These are phyloP conservation scores for Lophius piscatorius DNA, from an alignment of 2,113 vertebrate species.

Conservation along the genomic window DNA sequence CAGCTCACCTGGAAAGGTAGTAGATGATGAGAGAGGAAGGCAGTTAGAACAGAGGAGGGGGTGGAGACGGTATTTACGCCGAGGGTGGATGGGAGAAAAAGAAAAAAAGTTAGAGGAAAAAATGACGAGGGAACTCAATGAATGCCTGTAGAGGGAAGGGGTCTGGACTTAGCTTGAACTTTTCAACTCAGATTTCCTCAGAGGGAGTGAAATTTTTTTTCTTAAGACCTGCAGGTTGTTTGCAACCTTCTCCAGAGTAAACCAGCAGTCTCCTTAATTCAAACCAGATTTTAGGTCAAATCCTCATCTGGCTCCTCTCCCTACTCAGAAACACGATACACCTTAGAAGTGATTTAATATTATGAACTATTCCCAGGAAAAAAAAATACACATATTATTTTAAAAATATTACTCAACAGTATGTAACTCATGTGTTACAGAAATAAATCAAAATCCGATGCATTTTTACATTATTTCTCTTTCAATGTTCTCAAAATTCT, in stretches of 20 bases:
- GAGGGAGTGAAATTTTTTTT: slow-evolving; percentile 1
- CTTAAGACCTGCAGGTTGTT: slow-evolving; percentile 6
- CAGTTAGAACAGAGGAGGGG: not conserved
- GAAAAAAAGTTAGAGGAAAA: not conserved
- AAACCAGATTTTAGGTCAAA: slow-evolving; percentile 20
- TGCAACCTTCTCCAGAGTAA: not conserved
- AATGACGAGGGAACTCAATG: not conserved
- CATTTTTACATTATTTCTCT: no score
- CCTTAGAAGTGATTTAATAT: not conserved
- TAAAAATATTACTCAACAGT: no score
- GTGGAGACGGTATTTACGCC: not conserved
- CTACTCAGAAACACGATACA: not conserved
- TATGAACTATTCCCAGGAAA: not conserved
- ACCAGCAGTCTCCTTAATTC: slow-evolving; percentile 11
- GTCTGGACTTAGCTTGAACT: slow-evolving; percentile 25
- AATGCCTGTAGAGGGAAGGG: not conserved
- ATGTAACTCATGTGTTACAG: no score
- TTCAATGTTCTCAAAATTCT: no score
- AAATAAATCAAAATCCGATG: no score
- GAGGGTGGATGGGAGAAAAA: not conserved
- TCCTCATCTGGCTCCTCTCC: not conserved
- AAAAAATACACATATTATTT: no score
- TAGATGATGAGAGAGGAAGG: not conserved
- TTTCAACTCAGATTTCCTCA: slow-evolving; percentile 5
- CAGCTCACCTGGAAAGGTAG: slow-evolving; percentile 75